Conservation (phyloP, 2,113 vertebrate genomes). For the Baryphthengus martii region DNA sequence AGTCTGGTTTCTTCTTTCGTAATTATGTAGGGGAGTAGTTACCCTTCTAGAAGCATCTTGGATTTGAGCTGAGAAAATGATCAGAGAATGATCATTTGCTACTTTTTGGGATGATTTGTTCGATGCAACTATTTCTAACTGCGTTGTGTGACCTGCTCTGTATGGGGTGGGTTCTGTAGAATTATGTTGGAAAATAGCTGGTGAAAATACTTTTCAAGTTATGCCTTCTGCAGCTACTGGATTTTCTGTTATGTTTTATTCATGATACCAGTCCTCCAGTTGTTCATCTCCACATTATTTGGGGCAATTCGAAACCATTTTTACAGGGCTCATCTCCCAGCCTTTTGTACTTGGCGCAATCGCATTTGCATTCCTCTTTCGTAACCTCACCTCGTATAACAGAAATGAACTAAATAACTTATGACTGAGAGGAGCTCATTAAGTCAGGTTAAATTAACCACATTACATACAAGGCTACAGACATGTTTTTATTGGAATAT, state of each 20-base stretch:
- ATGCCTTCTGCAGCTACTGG: neutral
- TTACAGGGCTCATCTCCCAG: neutral
- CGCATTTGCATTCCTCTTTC: neutral
- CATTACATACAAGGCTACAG: neutral
- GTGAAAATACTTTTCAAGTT: neutral
- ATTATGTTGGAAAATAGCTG: fast-evolving
- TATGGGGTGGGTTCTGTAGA: neutral
- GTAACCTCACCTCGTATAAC: fast-evolving
- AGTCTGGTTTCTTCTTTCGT: neutral
- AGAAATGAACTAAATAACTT: neutral
- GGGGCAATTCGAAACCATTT: neutral
- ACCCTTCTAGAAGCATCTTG: neutral
- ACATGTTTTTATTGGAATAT: neutral
- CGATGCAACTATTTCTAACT: neutral
- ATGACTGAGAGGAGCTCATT: neutral
- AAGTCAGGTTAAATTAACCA: neutral
- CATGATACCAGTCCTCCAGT: neutral
- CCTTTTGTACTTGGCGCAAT: neutral
- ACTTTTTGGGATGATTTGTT: neutral
- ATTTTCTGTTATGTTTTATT: neutral
- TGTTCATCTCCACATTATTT: neutral
- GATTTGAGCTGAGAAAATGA: neutral
- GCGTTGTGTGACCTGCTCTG: fast-evolving
- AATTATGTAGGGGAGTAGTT: neutral
- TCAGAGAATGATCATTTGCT: neutral